Percentiles rank a stretch among this genome's conserved stretches.
These are phyloP conservation scores for Drosophila prosaltans DNA, from an alignment of 1,140 invertebrate genomes.

Conservation along the genomic window DNA sequence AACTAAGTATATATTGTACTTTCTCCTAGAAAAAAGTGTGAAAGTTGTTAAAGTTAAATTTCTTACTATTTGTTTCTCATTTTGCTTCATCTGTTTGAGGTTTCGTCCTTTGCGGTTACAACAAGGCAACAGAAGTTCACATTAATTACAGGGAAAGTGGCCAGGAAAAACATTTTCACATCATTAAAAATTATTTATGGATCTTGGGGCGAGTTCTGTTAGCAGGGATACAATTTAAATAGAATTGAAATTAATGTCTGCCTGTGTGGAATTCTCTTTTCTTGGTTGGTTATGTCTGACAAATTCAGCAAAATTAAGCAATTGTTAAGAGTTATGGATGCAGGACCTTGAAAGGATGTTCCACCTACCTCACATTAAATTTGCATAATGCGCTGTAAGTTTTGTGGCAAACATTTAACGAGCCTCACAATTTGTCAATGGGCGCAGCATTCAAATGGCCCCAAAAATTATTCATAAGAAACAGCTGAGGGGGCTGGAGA, in stretches of 20 bases:
- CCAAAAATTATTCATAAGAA: slow-evolving; percentile 51
- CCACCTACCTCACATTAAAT: slow-evolving; percentile 29
- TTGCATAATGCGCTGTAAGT: slow-evolving; percentile 49
- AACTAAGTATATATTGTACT: slow-evolving; percentile 5
- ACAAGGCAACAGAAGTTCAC: slow-evolving; percentile 19
- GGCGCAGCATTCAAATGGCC: slow-evolving; percentile 20
- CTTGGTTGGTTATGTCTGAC: not conserved
- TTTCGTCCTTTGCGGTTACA: slow-evolving; percentile 10
- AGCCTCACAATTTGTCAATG: slow-evolving; percentile 57
- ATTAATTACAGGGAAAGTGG: slow-evolving; percentile 53
- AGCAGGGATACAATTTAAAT: slow-evolving; percentile 48
- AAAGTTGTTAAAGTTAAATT: not conserved
- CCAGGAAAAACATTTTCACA: slow-evolving; percentile 52
- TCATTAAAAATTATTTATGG: slow-evolving; percentile 68
- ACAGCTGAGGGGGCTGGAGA: not conserved
- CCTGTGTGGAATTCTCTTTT: slow-evolving; percentile 4
- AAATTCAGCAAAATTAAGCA: slow-evolving; percentile 16
- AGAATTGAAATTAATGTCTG: slow-evolving; percentile 43
- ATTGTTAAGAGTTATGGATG: slow-evolving; percentile 17
- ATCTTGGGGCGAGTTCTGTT: slow-evolving; percentile 37
- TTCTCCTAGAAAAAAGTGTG: not conserved
- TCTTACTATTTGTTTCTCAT: not conserved
- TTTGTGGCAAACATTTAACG: slow-evolving; percentile 54
- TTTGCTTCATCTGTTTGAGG: slow-evolving; percentile 23
- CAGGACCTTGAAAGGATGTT: slow-evolving; percentile 15